Conservation (phyloP, 2,113 vertebrate genomes). For the Anhinga rufa region DNA sequence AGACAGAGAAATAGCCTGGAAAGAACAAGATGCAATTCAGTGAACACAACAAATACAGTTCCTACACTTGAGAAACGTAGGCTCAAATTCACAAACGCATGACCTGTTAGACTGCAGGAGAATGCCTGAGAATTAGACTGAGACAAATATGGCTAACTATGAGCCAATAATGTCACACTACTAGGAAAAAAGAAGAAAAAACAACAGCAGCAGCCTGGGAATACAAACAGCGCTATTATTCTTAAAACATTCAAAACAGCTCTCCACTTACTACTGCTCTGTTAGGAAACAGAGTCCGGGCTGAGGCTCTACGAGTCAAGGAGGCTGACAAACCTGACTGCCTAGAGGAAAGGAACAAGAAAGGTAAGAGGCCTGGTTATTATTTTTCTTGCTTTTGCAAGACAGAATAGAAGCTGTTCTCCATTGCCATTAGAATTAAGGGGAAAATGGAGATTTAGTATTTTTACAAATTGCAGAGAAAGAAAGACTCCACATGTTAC, state of each 20-base stretch:
- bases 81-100: neutral
- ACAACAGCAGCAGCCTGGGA: neutral
- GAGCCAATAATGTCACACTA: neutral
- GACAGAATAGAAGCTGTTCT: neutral
- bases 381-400: neutral
- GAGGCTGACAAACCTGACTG: neutral
- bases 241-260: neutral
- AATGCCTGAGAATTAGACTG: neutral
- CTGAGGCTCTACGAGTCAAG: neutral
- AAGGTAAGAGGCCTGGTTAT: neutral
- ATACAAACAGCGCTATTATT: neutral
- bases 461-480: neutral
- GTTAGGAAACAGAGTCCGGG: neutral
- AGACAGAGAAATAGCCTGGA: neutral
- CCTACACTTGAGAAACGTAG: neutral
- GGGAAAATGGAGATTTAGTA: neutral
- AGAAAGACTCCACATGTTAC: neutral
- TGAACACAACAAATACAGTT: neutral
- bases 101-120: neutral
- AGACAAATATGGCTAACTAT: neutral
- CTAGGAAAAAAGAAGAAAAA: neutral
- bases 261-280: neutral
- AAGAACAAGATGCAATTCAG: neutral
- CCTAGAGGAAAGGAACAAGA: neutral
- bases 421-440: neutral